Percentiles rank a stretch among this genome's conserved stretches.
Conservation (phyloP, 2,113 vertebrate genomes). For the Apodemus sylvaticus region DNA sequence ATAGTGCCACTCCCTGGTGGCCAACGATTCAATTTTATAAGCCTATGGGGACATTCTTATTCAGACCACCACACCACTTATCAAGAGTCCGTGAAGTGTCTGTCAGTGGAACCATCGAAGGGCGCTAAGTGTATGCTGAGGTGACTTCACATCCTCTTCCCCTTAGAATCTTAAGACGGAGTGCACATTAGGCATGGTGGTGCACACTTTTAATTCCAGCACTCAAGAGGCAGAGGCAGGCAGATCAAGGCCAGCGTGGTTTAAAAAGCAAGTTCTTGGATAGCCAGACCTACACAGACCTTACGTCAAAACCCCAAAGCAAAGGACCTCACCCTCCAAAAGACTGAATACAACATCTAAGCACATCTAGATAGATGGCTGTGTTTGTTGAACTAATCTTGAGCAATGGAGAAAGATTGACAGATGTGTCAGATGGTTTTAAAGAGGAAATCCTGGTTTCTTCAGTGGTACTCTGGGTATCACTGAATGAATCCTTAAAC, state of each 20-base stretch:
- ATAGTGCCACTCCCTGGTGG: background rate
- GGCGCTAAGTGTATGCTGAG: background rate
- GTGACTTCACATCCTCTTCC: background rate
- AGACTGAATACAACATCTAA: background rate
- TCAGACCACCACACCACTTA: too few relatives aligned
- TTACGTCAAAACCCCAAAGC: background rate
- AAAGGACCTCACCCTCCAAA: background rate
- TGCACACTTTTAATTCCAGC: background rate
- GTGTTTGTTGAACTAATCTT: background rate
- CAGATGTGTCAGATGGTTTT: background rate
- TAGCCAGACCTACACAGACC: background rate
- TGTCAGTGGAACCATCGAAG: background rate
- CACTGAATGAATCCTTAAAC: background rate
- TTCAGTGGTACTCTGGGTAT: background rate
- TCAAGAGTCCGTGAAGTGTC: too few relatives aligned
- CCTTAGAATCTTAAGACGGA: background rate
- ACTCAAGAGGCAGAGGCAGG: background rate
- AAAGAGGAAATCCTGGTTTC: background rate
- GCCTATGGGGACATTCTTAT: background rate
- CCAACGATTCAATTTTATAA: background rate
- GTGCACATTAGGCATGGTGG: background rate
- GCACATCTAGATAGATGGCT: background rate
- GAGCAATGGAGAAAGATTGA: background rate
- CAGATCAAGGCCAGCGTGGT: background rate
- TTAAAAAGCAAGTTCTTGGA: background rate